These are phyloP conservation scores for Zaprionus lachaisei DNA, from an alignment of 1,140 invertebrate genomes.

Conservation along the genomic window DNA sequence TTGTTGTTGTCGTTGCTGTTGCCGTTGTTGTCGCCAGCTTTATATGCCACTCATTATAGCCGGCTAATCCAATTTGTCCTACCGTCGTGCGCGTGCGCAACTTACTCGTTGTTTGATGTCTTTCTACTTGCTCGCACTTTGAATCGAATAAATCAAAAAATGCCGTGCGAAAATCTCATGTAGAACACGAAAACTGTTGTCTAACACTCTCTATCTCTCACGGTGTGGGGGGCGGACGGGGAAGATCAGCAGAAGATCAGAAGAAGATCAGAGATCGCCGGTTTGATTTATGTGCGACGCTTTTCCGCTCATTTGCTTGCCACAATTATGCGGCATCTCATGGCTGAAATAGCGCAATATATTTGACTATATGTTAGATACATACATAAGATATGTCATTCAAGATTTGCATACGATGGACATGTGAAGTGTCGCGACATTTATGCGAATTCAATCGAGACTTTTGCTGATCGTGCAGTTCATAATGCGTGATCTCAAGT, in stretches of 20 bases:
- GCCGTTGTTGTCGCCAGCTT: slow-evolving; percentile 30
- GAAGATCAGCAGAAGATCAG: background rate
- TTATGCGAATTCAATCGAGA: no score
- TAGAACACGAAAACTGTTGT: slow-evolving; percentile 20
- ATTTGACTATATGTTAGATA: background rate
- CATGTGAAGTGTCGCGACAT: no score
- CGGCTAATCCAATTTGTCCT: slow-evolving; percentile 44
- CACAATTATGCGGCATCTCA: slow-evolving; percentile 2
- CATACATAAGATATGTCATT: background rate
- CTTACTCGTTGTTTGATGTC: slow-evolving; percentile 43
- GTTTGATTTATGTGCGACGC: slow-evolving; percentile 55
- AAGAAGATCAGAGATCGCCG: background rate
- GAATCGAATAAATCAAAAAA: slow-evolving; percentile 70
- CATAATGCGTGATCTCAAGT: no score
- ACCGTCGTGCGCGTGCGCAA: slow-evolving; percentile 46
- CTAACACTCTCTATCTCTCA: slow-evolving; percentile 6
- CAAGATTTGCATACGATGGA: background rate
- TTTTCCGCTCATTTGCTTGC: slow-evolving; percentile 57
- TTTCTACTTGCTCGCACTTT: slow-evolving; percentile 45
- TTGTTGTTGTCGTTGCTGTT: background rate
- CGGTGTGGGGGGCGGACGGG: background rate
- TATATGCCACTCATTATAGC: slow-evolving; percentile 55
- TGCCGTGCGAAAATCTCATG: slow-evolving; percentile 1
- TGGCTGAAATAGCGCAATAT: slow-evolving; percentile 13
- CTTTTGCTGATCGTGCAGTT: no score